Base-by-base conservation (phyloP, 1,140 invertebrate species). In the Tenebrio molitor region DNA sequence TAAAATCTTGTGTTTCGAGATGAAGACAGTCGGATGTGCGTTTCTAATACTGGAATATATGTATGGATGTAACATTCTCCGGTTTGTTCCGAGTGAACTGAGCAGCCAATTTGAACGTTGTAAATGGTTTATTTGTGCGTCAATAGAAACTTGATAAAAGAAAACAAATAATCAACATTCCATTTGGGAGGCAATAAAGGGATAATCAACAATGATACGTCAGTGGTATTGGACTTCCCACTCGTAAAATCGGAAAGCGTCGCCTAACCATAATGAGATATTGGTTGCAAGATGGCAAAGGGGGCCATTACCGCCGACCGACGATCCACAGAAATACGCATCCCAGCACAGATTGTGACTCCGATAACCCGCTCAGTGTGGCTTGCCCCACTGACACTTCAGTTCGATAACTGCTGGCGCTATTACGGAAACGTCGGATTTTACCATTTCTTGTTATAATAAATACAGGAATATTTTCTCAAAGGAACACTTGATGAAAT, bases 231-330 rank as follows among this genome's bases (percentile, higher is more conserved):
- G 50, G 12, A 25, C 21, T 21, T 50, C 25, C n/a, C 25, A 29
- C 25, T 50, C 50, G 21, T 53, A 15, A 23, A 53, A 29, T 39
- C 12, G 36, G n/a, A 39, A 12, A 39, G 4, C 36, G 50, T 12
- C 21, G 50, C 19, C 14, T 16, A n/a, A 1, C 23, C 23, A 58
- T 58, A 58, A 58, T 58, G 50, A 58, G 21, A 58, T 58, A 58
- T 58, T 58, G 50, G 50, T 58, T 34, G 50, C 50, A 58, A 58
- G 50, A 29, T 58, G 50, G 50, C n/a, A 53, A 53, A 21, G 46
- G 10, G 10, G 50, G 50, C 50, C 50, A 58, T 58, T 58, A 58
- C 8, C 4, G 19, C 10, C 7, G 50, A 29, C 23, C 25, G 10
- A 58, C 10, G 50, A 58, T 58, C 23, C 50, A 34, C 21, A 58